Base-by-base conservation (phyloP, 2,113 vertebrate species). In the Lycaon pictus region DNA sequence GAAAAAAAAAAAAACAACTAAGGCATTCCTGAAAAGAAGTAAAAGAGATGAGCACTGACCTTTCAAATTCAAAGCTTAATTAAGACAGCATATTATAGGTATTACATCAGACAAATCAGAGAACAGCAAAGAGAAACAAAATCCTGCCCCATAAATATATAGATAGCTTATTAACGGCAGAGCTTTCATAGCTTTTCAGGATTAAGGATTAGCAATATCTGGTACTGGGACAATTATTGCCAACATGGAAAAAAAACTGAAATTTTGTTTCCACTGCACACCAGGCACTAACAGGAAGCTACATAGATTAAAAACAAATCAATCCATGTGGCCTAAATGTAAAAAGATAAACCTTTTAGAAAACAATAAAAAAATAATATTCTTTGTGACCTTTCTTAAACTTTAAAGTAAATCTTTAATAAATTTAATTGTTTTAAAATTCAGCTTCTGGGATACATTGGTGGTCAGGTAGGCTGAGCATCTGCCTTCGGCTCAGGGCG, bases 381-480 rank as follows among this genome's bases (percentile, higher is more conserved):
- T 67, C 11, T 53, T 95, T 67, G 3, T 58, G 7, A 80, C 8
- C 9, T n/a, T 85, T 51, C 85, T 67, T 72, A 88, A 85, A 60
- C 43, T 82, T 85, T n/a, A 65, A 90, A 35, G 17, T 72, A 81
- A 80, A 74, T 48, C 5, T 53, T 43, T 29, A 16, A 25, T 37
- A 88, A 71, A 81, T 12, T 20, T 56, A 48, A 95, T 56, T 55
- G n/a, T 67, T 95, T 89, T 81, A 35, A 56, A 86, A 48, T 87
- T 35, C 86, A 69, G n/a, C 27, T 96, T 81, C 92, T 43, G 7
- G 43, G 43, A 6, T 43, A 43, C 43, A 6, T 43, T 6, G 43
- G 43, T 43, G 43, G 43, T 43, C 43, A 43, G 43, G 43, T 43
- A 43, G 43, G 6, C 43, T 43, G 43, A 43, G 43, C 43, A 43